Percentiles rank a stretch among this genome's conserved stretches.
Conservation (phyloP, 2,888 invertebrate species). For the Ennomos erosarius region DNA sequence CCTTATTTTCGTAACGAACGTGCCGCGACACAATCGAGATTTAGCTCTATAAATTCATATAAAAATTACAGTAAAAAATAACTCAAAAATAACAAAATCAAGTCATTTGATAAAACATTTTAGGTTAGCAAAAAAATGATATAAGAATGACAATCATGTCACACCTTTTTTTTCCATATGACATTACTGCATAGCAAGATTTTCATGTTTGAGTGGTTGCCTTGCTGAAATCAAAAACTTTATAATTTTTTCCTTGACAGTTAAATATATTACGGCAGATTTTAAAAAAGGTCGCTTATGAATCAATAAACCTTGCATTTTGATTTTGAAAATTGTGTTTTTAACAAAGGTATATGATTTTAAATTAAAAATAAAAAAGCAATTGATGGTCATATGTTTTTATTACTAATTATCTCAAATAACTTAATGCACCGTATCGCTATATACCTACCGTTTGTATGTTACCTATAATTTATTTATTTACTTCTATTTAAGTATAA, state of each 20-base stretch:
- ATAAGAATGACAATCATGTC: constrained; percentile 82
- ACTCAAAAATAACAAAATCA: constrained; percentile 78
- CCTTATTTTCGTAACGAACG: constrained; percentile 60
- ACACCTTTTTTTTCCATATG: constrained; percentile 84
- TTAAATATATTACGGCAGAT: neutral
- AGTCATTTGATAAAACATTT: constrained; percentile 85
- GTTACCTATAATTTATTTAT: too few relatives aligned
- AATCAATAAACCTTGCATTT: too few relatives aligned
- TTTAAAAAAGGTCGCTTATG: constrained; percentile 9
- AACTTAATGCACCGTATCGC: neutral
- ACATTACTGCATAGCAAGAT: constrained; percentile 81
- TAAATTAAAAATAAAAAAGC: constrained; percentile 12
- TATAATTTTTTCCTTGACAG: constrained; percentile 45
- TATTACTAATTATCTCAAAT: constrained; percentile 12
- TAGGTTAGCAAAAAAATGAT: constrained; percentile 85
- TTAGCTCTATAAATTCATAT: constrained; percentile 78
- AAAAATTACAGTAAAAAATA: constrained; percentile 81
- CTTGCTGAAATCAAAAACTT: constrained; percentile 70
- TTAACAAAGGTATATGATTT: too few relatives aligned
- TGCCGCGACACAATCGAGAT: constrained; percentile 80
- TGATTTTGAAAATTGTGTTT: too few relatives aligned
- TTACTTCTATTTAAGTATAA: too few relatives aligned
- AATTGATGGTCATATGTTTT: constrained; percentile 26
- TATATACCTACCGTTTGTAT: too few relatives aligned
- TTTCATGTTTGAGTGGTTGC: constrained; percentile 78